phyloP scores from a whole-genome alignment of 2,113 vertebrate genomes.

The Pogona vitticeps region DNA sequence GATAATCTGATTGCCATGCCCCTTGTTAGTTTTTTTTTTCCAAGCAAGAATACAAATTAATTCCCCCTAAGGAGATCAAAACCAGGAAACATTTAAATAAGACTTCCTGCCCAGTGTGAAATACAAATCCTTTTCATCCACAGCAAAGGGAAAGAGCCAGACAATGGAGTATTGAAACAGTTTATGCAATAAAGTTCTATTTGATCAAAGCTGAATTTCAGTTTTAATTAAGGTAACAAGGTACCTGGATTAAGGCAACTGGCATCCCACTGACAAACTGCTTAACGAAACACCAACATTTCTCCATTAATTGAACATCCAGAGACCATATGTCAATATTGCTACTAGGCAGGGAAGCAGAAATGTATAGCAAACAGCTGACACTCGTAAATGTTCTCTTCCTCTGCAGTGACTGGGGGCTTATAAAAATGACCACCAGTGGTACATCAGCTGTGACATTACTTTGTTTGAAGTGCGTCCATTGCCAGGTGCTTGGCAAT shows the following conservation, averaged over 20 bases:
- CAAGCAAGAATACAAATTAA: conserved; percentile 62
- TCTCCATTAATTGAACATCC: conserved; percentile 51
- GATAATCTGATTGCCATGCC: conserved; percentile 45
- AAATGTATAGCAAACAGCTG: conserved; percentile 19
- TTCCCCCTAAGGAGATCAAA: conserved; percentile 70
- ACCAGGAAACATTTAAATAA: conserved; percentile 69
- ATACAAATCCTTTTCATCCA: conserved; percentile 71
- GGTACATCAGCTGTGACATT: conserved; percentile 7
- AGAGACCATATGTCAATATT: conserved; percentile 31
- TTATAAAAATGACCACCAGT: conserved; percentile 10
- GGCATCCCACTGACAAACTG: conserved; percentile 49
- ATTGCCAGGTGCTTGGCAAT: neutral
- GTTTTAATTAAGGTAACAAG: conserved; percentile 74
- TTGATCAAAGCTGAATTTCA: conserved; percentile 71
- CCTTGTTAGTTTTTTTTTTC: conserved; percentile 3
- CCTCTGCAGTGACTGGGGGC: conserved; percentile 2
- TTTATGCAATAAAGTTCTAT: conserved; percentile 64
- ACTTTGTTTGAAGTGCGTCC: neutral
- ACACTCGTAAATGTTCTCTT: conserved; percentile 29
- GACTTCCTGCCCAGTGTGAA: conserved; percentile 73
- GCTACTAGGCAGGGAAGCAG: conserved; percentile 4
- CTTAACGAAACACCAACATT: conserved; percentile 60
- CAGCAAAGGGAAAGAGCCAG: conserved; percentile 66
- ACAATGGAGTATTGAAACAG: conserved; percentile 67
- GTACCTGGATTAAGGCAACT: conserved; percentile 67